A percentile compares a stretch with the other conserved stretches of the same genome.
Conservation (phyloP, 2,888 invertebrate genomes). For the Leucozona laternaria region DNA sequence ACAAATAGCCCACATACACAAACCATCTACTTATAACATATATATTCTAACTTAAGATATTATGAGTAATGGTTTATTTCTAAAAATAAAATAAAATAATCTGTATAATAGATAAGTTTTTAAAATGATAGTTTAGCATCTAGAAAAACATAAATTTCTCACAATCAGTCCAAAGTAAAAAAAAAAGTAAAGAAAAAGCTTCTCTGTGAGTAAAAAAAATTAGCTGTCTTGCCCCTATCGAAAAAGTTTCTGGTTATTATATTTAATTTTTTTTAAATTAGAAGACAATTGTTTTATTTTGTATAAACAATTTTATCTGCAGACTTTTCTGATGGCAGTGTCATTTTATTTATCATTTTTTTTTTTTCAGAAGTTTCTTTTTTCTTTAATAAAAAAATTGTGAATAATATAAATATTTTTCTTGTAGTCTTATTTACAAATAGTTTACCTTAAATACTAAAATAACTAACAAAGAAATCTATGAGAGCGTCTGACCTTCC, state of each 20-base stretch:
- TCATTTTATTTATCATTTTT: slow-evolving; percentile 32
- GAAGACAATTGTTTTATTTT: slow-evolving; percentile 13
- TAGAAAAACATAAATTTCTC: slow-evolving; percentile 31
- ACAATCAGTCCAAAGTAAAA: slow-evolving; percentile 55
- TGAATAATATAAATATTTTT: slow-evolving; percentile 65
- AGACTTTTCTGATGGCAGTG: slow-evolving; percentile 62
- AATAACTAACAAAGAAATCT: slow-evolving; percentile 46
- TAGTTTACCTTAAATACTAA: slow-evolving; percentile 46
- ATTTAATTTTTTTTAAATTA: slow-evolving; percentile 5
- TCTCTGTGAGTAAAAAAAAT: background rate
- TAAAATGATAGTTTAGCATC: background rate
- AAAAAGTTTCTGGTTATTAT: too few species aligned
- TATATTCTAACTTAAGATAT: background rate
- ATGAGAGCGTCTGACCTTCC: slow-evolving; percentile 77
- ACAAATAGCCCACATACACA: background rate
- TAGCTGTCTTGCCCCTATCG: too few species aligned
- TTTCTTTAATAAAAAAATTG: slow-evolving; percentile 38
- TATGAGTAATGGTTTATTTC: background rate
- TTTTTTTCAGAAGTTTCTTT: background rate
- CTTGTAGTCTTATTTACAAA: slow-evolving; percentile 64
- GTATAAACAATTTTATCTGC: slow-evolving; percentile 5
- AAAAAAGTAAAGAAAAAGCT: background rate
- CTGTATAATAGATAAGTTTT: background rate
- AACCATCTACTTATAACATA: background rate
- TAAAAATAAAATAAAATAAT: slow-evolving; percentile 19